phyloP scores from a whole-genome alignment of 2,113 vertebrate species.

The Mionectes macconnelli region DNA sequence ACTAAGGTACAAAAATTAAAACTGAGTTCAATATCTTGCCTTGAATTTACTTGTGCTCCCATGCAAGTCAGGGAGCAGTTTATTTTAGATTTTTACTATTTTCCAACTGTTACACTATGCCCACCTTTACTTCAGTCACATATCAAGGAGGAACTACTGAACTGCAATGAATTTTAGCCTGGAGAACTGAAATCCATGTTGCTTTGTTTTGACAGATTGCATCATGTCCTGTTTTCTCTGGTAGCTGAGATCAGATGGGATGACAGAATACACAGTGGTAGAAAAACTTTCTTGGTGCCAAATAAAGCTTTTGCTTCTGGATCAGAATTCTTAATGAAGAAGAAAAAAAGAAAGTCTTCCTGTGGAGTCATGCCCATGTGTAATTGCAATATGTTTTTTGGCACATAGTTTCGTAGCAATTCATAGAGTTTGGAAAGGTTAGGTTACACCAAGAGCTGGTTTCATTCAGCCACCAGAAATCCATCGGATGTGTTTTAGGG shows the following conservation, averaged over 20 bases:
- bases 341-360: neutral
- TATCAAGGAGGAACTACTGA: neutral
- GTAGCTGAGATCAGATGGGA: neutral
- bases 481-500: neutral
- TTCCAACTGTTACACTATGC: neutral
- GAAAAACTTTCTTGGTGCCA: neutral
- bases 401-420: neutral
- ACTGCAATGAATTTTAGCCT: neutral
- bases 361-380: neutral
- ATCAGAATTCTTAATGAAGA: neutral
- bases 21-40: neutral
- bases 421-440: neutral
- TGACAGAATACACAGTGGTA: neutral
- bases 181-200: neutral
- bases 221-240: neutral
- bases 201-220: neutral
- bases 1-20: neutral
- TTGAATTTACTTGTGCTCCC: neutral
- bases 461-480: constrained; percentile 11
- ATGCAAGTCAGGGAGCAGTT: neutral
- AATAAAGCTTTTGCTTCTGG: neutral
- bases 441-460: neutral
- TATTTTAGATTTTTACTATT: neutral
- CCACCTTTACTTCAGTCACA: neutral
- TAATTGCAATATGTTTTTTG: neutral